A percentile compares a stretch with the other conserved stretches of the same genome.
Conservation (phyloP, 2,113 vertebrate genomes). For the Gorilla gorilla region DNA sequence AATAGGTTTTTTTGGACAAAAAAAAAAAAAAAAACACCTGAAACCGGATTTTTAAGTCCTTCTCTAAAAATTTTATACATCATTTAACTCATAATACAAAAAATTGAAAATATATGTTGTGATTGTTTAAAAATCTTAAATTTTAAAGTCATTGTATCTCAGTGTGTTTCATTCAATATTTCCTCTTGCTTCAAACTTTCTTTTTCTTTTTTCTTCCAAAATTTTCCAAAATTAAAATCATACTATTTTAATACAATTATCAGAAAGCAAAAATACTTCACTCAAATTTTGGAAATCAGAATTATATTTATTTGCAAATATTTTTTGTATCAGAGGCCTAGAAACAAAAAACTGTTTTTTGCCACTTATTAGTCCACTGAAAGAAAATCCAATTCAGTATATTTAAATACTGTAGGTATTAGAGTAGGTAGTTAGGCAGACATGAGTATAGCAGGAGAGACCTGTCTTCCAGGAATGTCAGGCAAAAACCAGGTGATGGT, state of each 20-base stretch:
- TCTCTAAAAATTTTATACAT: not conserved
- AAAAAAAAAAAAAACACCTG: not conserved
- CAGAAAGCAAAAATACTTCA: not conserved
- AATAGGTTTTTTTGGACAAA: too few relatives aligned
- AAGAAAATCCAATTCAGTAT: not conserved
- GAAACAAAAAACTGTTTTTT: not conserved
- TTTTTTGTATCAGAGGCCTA: not conserved
- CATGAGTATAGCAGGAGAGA: too few relatives aligned
- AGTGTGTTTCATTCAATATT: not conserved
- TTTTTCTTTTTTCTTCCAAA: not conserved
- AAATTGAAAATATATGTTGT: not conserved
- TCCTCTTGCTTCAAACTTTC: not conserved
- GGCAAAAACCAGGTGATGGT: too few relatives aligned
- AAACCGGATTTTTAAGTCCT: not conserved
- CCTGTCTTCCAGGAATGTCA: too few relatives aligned
- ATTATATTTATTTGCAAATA: not conserved
- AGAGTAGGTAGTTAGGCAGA: too few relatives aligned
- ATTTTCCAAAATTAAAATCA: not conserved
- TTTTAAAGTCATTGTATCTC: not conserved
- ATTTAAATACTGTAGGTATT: not conserved
- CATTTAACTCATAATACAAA: not conserved
- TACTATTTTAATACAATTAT: not conserved
- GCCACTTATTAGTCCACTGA: not conserved
- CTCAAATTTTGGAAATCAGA: slow-evolving; percentile 5
- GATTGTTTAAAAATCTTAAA: not conserved